Conservation (phyloP, 2,888 invertebrate species). For the Sisyra terminalis region DNA sequence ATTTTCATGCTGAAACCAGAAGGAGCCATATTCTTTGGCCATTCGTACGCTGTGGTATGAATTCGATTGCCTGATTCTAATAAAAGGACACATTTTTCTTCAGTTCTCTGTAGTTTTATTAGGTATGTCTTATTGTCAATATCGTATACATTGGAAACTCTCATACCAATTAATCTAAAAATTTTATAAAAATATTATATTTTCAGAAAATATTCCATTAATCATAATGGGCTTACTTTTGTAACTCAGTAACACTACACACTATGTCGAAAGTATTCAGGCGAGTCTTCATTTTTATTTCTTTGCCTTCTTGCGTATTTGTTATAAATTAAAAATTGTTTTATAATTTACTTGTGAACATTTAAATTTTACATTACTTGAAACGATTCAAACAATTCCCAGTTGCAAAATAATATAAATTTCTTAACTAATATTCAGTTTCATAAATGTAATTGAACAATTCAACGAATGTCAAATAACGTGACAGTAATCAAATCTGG, state of each 20-base stretch:
- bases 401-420: no score
- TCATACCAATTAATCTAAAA: constrained; percentile 66
- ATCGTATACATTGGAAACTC: constrained; percentile 95
- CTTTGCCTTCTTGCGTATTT: no score
- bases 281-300: constrained; percentile 82
- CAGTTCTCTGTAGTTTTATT: constrained; percentile 67
- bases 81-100: constrained; percentile 74
- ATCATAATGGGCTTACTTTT: constrained; percentile 40
- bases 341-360: no score
- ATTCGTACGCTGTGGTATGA: constrained; percentile 90
- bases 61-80: constrained; percentile 90
- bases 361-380: no score
- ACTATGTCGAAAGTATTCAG: constrained; percentile 89
- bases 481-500: no score
- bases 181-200: neutral
- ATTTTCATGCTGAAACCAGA: constrained; percentile 98
- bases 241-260: constrained; percentile 74
- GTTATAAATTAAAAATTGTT: no score
- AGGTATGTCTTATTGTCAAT: constrained; percentile 93
- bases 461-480: no score
- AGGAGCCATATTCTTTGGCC: constrained; percentile 93
- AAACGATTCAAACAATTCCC: no score
- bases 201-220: neutral
- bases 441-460: no score
- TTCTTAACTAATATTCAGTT: no score